Conservation (phyloP, 2,797 vertebrate genomes). For the Cichlasoma orientale region DNA sequence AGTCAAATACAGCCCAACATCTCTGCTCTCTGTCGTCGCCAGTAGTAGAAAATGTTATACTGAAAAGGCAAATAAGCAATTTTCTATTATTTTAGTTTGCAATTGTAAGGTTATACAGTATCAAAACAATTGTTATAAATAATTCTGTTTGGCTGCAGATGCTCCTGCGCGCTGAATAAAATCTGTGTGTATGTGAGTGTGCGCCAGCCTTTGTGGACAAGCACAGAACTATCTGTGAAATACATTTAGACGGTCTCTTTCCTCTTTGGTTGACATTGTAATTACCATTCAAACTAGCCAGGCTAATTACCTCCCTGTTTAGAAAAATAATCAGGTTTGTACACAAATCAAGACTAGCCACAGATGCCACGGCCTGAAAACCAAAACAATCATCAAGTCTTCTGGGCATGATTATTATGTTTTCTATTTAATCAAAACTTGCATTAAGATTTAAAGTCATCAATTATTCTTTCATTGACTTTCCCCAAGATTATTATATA, state of each 20-base stretch:
- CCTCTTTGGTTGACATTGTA: conserved; percentile 55
- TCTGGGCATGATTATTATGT: conserved; percentile 31
- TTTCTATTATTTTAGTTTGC: conserved; percentile 46
- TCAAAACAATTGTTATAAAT: conserved; percentile 64
- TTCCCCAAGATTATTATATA: conserved; percentile 29
- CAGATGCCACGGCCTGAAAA: conserved; percentile 44
- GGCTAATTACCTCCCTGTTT: conserved; percentile 62
- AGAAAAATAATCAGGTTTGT: conserved; percentile 69
- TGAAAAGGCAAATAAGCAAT: conserved; percentile 32
- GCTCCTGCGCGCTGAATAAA: conserved; percentile 32
- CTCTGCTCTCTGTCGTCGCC: conserved; percentile 2
- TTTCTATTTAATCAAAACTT: conserved; percentile 52
- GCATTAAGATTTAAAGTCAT: conserved; percentile 44
- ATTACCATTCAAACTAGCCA: conserved; percentile 66
- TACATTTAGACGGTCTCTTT: conserved; percentile 50
- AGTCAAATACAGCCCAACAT: conserved; percentile 14
- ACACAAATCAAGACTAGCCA: conserved; percentile 63
- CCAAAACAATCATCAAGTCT: conserved; percentile 55
- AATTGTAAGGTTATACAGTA: conserved; percentile 49
- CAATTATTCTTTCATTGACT: conserved; percentile 43
- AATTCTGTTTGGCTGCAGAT: conserved; percentile 49
- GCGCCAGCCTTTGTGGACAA: conserved; percentile 23
- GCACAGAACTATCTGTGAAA: conserved; percentile 49
- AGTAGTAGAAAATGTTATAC: conserved; percentile 5
- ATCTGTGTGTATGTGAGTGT: conserved; percentile 2